Base-by-base conservation (phyloP, 2,113 vertebrate genomes). In the Siniperca knerii region DNA sequence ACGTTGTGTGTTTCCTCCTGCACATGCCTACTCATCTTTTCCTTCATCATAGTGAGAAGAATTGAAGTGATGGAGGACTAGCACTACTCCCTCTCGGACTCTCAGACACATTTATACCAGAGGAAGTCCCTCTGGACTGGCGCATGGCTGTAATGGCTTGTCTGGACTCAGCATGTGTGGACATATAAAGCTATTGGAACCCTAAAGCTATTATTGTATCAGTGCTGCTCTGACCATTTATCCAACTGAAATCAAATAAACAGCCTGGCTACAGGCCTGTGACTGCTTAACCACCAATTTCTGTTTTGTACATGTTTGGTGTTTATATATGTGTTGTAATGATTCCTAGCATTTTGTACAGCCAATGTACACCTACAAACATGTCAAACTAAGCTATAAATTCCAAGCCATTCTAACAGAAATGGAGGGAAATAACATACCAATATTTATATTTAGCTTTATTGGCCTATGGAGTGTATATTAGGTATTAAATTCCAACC, bases 161-260 rank as follows among this genome's bases (percentile, higher is more conserved):
- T 74, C 76, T 76, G 60, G 75, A 69, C 64, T 79, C 48, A 16
- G 37, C 73, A 25, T 79, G 78, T 81, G 74, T 83, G 78, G 77
- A 86, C 77, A 83, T 68, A 74, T 61, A 29, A 74, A 79, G 50
- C 83, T 81, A 70, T 79, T 72, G 70, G 55, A 79, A 66, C 71
- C 90, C 72, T 80, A 57, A 90, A 86, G 84, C 82, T 87, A 85
- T 90, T 87, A 90, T 87, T 83, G 82, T 83, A 82, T 79, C 67
- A 81, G 64, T 64, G 64, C 62, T 79, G 55, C 77, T 65, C 64
- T 75, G 29, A 85, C 67, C 71, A 87, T 85, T 81, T 81, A 77
- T 89, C 66, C 44, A 71, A 16, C 12, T 64, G 52, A 88, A 84
- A 84, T 85, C 70, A 84, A 86, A 83, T 82, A 74, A 78, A 79